Conservation (phyloP, 2,113 vertebrate species). For the Pandion haliaetus region DNA sequence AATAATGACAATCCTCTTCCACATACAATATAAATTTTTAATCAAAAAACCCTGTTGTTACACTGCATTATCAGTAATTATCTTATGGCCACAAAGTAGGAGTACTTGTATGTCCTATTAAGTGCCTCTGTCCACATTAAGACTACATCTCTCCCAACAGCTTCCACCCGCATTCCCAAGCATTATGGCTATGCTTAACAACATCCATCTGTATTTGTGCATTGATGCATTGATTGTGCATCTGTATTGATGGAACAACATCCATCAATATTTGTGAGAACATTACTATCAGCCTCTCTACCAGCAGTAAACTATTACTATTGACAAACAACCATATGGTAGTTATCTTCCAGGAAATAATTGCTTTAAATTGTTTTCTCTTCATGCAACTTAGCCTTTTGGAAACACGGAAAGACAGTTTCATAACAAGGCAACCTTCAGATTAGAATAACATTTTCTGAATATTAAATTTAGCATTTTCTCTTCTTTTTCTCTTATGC, state of each 20-base stretch:
- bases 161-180: neutral
- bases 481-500: neutral
- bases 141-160: neutral
- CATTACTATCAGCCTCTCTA: neutral
- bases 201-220: neutral
- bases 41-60: neutral
- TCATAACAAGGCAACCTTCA: neutral
- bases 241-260: neutral
- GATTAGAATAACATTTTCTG: neutral
- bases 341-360: neutral
- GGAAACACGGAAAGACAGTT: neutral
- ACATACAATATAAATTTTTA: neutral
- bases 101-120: neutral
- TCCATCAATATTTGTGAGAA: neutral
- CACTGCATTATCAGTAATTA: neutral
- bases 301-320: neutral
- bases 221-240: neutral
- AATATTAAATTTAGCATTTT: neutral
- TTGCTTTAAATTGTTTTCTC: neutral
- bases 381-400: neutral
- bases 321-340: neutral
- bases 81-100: neutral
- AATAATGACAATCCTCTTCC: neutral
- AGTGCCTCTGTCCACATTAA: neutral
- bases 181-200: neutral